Base-by-base conservation (phyloP, 2,797 vertebrate species). In the Botia almorhae region DNA sequence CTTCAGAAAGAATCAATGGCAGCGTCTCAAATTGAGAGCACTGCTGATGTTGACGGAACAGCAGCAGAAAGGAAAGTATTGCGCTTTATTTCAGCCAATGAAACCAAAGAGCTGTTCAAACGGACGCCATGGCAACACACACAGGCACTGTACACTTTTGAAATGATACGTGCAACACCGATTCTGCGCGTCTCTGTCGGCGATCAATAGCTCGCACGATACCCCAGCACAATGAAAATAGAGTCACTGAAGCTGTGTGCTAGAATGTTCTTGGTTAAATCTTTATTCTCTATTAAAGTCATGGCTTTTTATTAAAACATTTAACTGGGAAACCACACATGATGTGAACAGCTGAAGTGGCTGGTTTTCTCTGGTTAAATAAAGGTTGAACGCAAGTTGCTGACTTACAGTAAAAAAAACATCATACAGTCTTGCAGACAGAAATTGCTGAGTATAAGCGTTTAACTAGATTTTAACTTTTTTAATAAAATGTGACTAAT, bases 1-100 rank as follows among this genome's bases (percentile, higher is more conserved):
- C 11, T 71, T 76, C 60, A 75, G 29, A 74, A 74, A 69, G 48
- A 21, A 67, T 55, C 23, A 29, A 21, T 16, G 36, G 29, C 48
- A 16, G 21, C 19, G 53, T 29, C 2, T 21, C 17, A 29, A 81
- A 13, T 36, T 14, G 19, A 60, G 16, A 64, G 64, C n/a, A 2
- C 1, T 48, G 51, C 69, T 36, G 51, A 60, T 73, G 69, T 26
- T 36, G 48, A 69, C 51, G 33, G 33, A 53, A 78, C 43, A 69
- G 69, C 69, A 68, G 29, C 55, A 7, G 78, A 55, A 78, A 10
- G 76, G 48, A 63, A 78, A 36, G 68, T 51, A 50, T 78, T 63
- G 43, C 56, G 36, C 46, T 55, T 48, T 33, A 69, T 78, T 78
- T 82, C 46, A 68, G 33, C 53, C 69, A 53, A 14, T 55, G 74